These are phyloP conservation scores for Dione vanillae DNA, from an alignment of 2,888 invertebrate genomes.

Conservation along the genomic window DNA sequence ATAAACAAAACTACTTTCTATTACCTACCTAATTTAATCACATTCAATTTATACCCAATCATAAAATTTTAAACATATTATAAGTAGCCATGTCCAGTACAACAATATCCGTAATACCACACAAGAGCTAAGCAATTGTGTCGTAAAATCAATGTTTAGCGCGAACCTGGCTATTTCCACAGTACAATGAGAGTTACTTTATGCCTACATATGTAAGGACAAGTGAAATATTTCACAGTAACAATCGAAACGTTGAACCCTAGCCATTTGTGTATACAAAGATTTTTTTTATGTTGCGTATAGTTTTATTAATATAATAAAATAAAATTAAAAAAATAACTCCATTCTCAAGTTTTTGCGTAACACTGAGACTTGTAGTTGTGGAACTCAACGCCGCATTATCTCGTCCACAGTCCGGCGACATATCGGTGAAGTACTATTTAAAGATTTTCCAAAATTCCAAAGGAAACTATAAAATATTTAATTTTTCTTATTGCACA, in stretches of 20 bases:
- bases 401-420: too few species aligned
- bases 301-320: not conserved
- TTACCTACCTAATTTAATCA: too few species aligned
- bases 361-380: too few species aligned
- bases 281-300: not conserved
- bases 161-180: slow-evolving; percentile 51
- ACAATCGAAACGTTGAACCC: slow-evolving; percentile 19
- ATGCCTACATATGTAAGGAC: slow-evolving; percentile 34
- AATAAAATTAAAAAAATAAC: not conserved
- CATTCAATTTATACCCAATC: too few species aligned
- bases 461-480: too few species aligned
- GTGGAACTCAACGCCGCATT: too few species aligned
- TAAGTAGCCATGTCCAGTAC: slow-evolving; percentile 49
- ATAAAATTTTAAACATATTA: too few species aligned
- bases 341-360: too few species aligned
- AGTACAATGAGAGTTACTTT: slow-evolving; percentile 49
- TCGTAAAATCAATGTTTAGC: slow-evolving; percentile 73
- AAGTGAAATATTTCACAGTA: slow-evolving; percentile 38
- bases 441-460: too few species aligned
- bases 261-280: not conserved
- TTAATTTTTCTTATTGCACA: too few species aligned
- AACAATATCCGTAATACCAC: slow-evolving; percentile 54
- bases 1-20: too few species aligned
- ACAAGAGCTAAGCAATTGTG: slow-evolving; percentile 59
- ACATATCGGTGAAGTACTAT: too few species aligned